Conservation (phyloP, 2,888 invertebrate species). For the Noctua comes region DNA sequence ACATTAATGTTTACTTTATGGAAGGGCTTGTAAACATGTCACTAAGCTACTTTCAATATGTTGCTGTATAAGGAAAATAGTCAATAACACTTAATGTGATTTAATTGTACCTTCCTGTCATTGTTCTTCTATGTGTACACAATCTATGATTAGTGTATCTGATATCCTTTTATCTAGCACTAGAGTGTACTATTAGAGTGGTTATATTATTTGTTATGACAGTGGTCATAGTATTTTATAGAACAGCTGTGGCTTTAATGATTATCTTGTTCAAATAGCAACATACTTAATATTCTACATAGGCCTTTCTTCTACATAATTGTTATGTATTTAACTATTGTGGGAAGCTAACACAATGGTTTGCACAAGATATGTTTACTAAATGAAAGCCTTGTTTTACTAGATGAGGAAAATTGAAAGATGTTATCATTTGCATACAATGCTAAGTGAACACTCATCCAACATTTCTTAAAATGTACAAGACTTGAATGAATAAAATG, state of each 20-base stretch:
- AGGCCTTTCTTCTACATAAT: conserved; percentile 22
- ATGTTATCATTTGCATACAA: conserved; percentile 53
- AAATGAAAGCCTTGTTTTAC: conserved; percentile 32
- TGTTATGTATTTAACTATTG: background rate
- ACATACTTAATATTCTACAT: conserved; percentile 5
- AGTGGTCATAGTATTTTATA: conserved; percentile 4
- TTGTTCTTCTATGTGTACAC: conserved; percentile 66
- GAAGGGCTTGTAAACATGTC: conserved; percentile 74
- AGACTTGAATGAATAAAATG: conserved; percentile 24
- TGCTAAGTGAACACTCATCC: conserved; percentile 45
- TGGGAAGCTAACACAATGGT: conserved; percentile 18
- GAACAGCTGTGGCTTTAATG: conserved; percentile 1
- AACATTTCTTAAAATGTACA: conserved; percentile 15
- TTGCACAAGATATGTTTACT: conserved; percentile 20
- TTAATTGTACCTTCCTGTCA: conserved; percentile 69
- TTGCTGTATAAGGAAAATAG: conserved; percentile 75
- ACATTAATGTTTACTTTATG: conserved; percentile 82
- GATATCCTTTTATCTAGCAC: conserved; percentile 33
- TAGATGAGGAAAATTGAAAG: conserved; percentile 53
- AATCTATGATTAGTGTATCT: conserved; percentile 46
- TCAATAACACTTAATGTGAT: conserved; percentile 65
- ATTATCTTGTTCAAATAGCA: background rate
- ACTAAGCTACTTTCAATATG: conserved; percentile 78
- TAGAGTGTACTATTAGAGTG: conserved; percentile 1
- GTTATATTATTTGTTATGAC: conserved; percentile 21